Base-by-base conservation (phyloP, 92 coral and sea anemone genomes). In the Phenganax stokvisi region DNA sequence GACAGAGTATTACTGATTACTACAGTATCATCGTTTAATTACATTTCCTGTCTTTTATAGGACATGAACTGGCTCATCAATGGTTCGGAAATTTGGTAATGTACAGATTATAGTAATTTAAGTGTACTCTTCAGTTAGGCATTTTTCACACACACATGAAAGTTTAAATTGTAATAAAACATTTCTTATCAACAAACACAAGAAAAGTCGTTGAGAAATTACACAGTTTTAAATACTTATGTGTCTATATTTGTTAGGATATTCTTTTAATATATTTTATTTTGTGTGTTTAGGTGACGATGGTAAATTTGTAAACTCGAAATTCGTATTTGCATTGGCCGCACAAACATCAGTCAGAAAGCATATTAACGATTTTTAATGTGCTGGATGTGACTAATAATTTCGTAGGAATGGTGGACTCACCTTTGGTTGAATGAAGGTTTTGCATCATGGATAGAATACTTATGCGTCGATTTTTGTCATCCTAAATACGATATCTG, bases 1-100 rank as follows among this genome's bases (percentile, higher is more conserved):
- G 25, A 59, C 4, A 13, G 16, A 20, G 51, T 29, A 71, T 72
- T 47, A 12, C 28, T 51, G 25, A 47, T 72, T 0, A 10, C 9
- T 54, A 30, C 11, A 20, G 25, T 20, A 20, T 20, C 67, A 54
- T 10, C 47, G 47, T 37, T 37, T 37, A 37, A 37, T 37, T 2
- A 37, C 64, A 53, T 58, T 64, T 5, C 47, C 47, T 30, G 60
- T 56, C 68, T 44, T 63, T n/a, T 59, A 6, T 57, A 93, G 97
- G 98, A 12, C 98, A 94, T 82, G 98, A 94, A 76, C 85, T 94
- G 56, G 98, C 98, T 52, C 98, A 94, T 83, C 98, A 94, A 63
- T 94, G 98, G 98, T 94, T 94, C 84, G 98, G 98, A 87, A 94
- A 94, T 84, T 84, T 94, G 90, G 98, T 94, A 73, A 88, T 74